Evolutionary conservation across 2,888 invertebrate genomes (phyloP), one percentile per base, ranked within the genome.

Genomic region (Macaria notata): DNA sequence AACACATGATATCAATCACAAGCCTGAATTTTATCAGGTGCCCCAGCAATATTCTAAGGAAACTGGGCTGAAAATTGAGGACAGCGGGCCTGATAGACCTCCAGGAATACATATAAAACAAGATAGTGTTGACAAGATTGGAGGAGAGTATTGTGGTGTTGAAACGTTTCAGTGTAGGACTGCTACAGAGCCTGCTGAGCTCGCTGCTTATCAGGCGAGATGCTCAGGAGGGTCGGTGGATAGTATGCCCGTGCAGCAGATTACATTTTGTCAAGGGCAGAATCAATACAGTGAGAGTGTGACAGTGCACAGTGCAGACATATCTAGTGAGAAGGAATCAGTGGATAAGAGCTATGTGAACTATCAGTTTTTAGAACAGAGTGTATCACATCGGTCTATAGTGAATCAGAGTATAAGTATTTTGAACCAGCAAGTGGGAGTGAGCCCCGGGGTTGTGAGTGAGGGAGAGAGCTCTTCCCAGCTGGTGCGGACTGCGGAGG

Each of bases 291-390:
- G 78, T 79, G 86, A 87, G 67, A 85, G 83, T 81, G 71, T 81
- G 70, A 74, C 78, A 55, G 78, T 85, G 66, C 81, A 81, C 61
- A 81, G 81, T 78, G 78, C 70, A 75, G 86, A 84, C 62, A 72
- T 75, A 73, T 78, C 78, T 65, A 83, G 78, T 83, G 87, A 89
- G 55, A 81, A 81, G 74, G 88, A 87, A 65, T 72, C 85, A 62
- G 77, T 83, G 61, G 82, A 81, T 47, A 89, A 88, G 66, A 84
- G 83, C 76, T 87, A 81, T 83, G 83, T 91, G 73, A 92, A 92
- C 85, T 92, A 91, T 78, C 92, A 92, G 76, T 84, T 91, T 73
- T 80, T 91, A 81, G 91, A 92, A 86, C 91, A 91, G 74, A 91
- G 88, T 86, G 87, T 91, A 63, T 86, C 89, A 57, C 92, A 91